These are phyloP conservation scores for Manis pentadactyla DNA, from an alignment of 2,797 vertebrate genomes.

Conservation along the genomic window DNA sequence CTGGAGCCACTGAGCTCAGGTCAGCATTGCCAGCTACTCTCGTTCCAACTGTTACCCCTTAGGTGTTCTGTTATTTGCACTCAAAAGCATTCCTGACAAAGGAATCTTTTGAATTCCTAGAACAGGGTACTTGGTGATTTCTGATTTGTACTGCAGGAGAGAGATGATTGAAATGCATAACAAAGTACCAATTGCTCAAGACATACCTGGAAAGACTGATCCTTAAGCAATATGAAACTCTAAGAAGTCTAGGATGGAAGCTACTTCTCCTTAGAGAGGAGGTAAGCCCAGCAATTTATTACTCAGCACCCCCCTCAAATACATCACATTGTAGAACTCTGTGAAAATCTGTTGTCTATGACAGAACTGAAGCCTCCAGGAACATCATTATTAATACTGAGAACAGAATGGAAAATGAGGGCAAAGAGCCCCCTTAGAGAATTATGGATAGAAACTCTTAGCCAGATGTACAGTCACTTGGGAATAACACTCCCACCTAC, in stretches of 20 bases:
- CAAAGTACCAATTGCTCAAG: not conserved
- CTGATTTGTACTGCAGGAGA: not conserved
- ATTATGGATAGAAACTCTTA: not conserved
- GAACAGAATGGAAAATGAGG: not conserved
- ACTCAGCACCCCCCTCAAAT: not conserved
- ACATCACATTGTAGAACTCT: not conserved
- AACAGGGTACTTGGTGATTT: not conserved
- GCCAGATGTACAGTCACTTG: not conserved
- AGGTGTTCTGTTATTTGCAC: not conserved
- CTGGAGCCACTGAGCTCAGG: not conserved
- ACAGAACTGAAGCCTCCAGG: not conserved
- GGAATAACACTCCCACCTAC: not conserved
- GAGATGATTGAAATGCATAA: not conserved
- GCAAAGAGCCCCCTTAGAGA: not conserved
- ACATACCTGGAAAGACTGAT: not conserved
- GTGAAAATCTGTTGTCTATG: not conserved
- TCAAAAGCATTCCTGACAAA: not conserved
- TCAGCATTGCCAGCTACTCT: not conserved
- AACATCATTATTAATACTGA: not conserved
- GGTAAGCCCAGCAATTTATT: not conserved
- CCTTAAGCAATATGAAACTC: not conserved
- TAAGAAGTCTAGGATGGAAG: not conserved
- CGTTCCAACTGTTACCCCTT: not conserved
- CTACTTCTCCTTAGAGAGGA: not conserved
- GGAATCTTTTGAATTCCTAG: not conserved